Evolutionary conservation across 2,113 vertebrate genomes (phyloP), one percentile per base, ranked within the genome.

Genomic region (Gambusia holbrooki): DNA sequence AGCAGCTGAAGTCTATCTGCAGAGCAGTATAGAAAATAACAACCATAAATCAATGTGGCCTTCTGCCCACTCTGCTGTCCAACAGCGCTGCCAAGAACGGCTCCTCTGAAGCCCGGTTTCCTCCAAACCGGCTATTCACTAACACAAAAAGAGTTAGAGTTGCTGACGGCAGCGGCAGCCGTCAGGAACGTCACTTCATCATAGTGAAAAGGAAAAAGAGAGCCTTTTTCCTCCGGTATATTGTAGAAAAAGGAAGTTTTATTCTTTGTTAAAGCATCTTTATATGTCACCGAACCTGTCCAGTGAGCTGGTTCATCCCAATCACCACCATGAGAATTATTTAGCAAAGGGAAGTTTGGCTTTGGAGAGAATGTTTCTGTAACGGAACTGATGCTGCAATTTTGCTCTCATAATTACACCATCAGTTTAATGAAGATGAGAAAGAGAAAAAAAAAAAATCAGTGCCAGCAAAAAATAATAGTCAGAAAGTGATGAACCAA

Each of bases 11-110:
- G 58, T 62, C 67, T 66, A 62, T 77, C 37, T 69, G 71, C 69
- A 65, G 66, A 71, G 74, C 66, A 13, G 63, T 67, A 66, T 40
- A 81, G 72, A 74, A 82, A 90, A 89, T 79, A 84, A 87, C 72
- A 62, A 29, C 69, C 75, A 85, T 84, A 84, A 89, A 91, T 90
- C 90, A 89, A 30, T 27, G 62, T 70, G 73, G 86, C 82, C 58
- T 11, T 45, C 42, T 76, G 85, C 74, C 87, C 62, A 51, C 75
- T 74, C 71, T 48, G 70, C 84, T 77, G 69, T 76, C 76, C 81
- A 63, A 35, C 82, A n/a, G 45, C 58, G 3, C 61, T 76, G 80
- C 81, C 82, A 79, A 77, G 65, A 73, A 77, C 1, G 27, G 51
- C 60, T 84, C 79, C 73, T 73, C 77, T 70, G 82, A 80, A 88